These are phyloP conservation scores for Meles meles DNA, from an alignment of 2,113 vertebrate genomes.

Conservation along the genomic window DNA sequence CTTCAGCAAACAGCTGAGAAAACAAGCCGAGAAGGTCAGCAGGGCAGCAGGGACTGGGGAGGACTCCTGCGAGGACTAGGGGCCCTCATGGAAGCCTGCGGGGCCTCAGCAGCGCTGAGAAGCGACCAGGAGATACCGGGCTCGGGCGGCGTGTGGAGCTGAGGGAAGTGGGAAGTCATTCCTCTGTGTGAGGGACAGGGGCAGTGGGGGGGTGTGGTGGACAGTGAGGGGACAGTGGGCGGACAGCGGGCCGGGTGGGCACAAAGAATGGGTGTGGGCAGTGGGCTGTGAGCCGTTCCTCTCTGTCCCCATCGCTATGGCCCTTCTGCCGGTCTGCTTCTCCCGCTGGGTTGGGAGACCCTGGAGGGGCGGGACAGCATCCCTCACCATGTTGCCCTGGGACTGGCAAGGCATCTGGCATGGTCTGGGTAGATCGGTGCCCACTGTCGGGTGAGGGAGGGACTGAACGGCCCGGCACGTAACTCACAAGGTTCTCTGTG, in stretches of 20 bases:
- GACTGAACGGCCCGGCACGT: rapidly evolving
- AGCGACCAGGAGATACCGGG: not conserved
- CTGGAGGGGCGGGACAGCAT: rapidly evolving
- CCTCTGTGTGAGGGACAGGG: not conserved
- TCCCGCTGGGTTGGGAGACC: not conserved
- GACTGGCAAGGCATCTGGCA: not conserved
- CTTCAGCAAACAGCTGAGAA: not conserved
- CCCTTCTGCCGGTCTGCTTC: not conserved
- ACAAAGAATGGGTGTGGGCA: rapidly evolving
- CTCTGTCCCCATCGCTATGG: not conserved
- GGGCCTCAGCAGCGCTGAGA: not conserved
- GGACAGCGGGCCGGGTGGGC: not conserved
- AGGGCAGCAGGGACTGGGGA: not conserved
- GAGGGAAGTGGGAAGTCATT: not conserved
- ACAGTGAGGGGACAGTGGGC: too few species aligned
- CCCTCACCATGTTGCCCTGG: rapidly evolving
- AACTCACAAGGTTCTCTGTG: not conserved
- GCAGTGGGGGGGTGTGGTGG: not conserved
- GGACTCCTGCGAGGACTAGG: not conserved
- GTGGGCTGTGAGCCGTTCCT: not conserved
- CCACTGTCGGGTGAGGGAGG: not conserved
- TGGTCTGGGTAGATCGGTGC: not conserved
- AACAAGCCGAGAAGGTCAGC: not conserved
- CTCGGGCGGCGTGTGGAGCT: rapidly evolving
- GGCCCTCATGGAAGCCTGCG: not conserved